Evolutionary conservation across 2,797 vertebrate species (phyloP), one percentile per base, ranked within the genome.

Genomic region (Cynodonichthys magdalenae): DNA sequence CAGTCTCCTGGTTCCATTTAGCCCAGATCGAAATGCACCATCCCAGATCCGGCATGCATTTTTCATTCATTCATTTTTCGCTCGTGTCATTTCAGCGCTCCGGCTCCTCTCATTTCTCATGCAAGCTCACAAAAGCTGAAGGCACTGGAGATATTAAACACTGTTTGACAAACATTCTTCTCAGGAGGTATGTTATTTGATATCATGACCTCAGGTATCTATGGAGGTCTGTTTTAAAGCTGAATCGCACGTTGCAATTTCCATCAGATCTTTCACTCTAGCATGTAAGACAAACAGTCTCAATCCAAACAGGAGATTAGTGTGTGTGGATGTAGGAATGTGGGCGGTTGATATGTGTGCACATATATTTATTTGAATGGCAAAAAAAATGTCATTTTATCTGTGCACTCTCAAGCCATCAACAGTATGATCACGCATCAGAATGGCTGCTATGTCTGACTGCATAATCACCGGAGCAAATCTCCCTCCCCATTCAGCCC

Each of bases 391-490:
- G 78, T 80, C 61, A 80, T 80, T 87, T 89, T 69, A 76, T 75
- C 63, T 11, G 55, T 54, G 63, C 74, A 53, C 77, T 85, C 81
- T 77, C 31, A 11, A 74, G 74, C 80, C 79, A 90, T 92, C 80
- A 79, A 74, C 81, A 90, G 88, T 89, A 83, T 59, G 82, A 87
- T 88, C 86, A 87, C 86, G 81, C 81, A 69, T 80, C 69, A 79
- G 85, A 89, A 87, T 82, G 84, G 75, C 83, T 84, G 81, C 85
- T 85, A 76, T 81, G 84, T 89, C 84, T 86, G 87, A 88, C 87
- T 85, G 80, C 84, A 88, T 90, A 91, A 92, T 90, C 87, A 85
- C 74, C 58, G 55, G 67, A 77, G 86, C 80, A 88, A 83, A 90
- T 91, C 87, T 85, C 74, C 64, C 76, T 84, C 76, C 75, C 36